Conservation (phyloP, 1,140 invertebrate species). For the Proctacanthus coquilletti region DNA sequence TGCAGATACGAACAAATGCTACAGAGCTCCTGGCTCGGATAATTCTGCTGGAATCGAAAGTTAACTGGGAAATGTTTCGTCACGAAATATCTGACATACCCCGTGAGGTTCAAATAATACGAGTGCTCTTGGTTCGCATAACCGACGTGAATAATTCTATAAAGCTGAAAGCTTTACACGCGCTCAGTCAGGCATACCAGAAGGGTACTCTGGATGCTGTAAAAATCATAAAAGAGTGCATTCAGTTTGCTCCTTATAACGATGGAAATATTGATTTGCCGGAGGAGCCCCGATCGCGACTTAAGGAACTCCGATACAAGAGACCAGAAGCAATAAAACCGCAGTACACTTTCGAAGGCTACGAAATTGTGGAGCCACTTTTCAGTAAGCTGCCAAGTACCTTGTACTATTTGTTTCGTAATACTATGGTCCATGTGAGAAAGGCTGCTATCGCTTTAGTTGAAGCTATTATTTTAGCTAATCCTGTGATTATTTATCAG, state of each 20-base stretch:
- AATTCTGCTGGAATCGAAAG: slow-evolving; percentile 18
- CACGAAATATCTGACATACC: slow-evolving; percentile 23
- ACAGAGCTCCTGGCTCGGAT: slow-evolving; percentile 20
- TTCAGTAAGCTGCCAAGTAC: slow-evolving; percentile 15
- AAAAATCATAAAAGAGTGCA: slow-evolving; percentile 18
- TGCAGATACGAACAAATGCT: slow-evolving; percentile 15
- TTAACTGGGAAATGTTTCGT: slow-evolving; percentile 24
- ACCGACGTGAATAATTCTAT: slow-evolving; percentile 20
- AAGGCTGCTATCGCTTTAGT: slow-evolving; percentile 18
- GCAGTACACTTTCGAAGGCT: slow-evolving; percentile 19
- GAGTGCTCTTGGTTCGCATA: slow-evolving; percentile 16
- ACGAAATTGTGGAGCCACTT: slow-evolving; percentile 13
- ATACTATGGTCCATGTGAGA: slow-evolving; percentile 15
- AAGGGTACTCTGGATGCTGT: slow-evolving; percentile 19
- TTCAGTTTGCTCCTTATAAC: slow-evolving; percentile 17
- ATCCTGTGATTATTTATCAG: slow-evolving; percentile 22
- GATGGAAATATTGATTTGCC: slow-evolving; percentile 11
- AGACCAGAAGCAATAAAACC: slow-evolving; percentile 13
- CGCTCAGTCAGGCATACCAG: slow-evolving; percentile 13
- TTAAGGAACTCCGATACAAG: slow-evolving; percentile 15
- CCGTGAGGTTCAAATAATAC: slow-evolving; percentile 18
- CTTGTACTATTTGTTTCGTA: slow-evolving; percentile 15
- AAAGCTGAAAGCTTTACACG: slow-evolving; percentile 21
- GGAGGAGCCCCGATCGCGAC: slow-evolving; percentile 7
- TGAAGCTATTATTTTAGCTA: slow-evolving; percentile 17